Evolutionary conservation across 2,113 vertebrate genomes (phyloP), one percentile per base, ranked within the genome.

Genomic region (Gavialis gangeticus): DNA sequence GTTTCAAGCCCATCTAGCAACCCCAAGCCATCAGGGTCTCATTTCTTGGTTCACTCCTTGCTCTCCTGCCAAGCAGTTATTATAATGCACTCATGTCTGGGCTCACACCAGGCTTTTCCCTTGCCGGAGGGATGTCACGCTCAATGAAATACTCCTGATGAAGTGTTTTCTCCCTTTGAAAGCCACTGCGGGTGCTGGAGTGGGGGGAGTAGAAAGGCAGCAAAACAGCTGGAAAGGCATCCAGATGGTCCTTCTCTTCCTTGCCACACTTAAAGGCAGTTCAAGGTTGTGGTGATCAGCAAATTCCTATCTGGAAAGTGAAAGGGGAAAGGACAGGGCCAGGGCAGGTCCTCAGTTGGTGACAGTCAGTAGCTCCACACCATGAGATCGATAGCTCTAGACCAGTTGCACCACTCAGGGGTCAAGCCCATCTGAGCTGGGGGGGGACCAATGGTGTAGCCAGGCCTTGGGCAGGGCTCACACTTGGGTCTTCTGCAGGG

Each of bases 301-400:
- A 96, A 96, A 96, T 75, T 55, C 88, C 67, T 46, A 16, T 57
- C 28, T 56, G 69, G 58, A 22, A 67, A 90, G 82, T 0, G 79
- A 92, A 89, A 90, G 94, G 63, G 94, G 56, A 73, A 34, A 88
- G 84, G 84, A 73, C 62, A 71, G 85, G 46, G 89, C 93, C 92
- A 60, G 46, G 89, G 92, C 93, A 60, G 64, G 92, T 86, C 62
- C 1, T 0, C 63, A 56, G 83, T 1, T 2, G 84, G 58, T 58
- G 76, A 2, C 1, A 88, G 76, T 28, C 63, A 78, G 46, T 25
- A 59, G 66, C 64, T 18, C 59, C 13, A 0, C 4, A 76, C 28
- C 89, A 22, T 1, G 0, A 15, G 22, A 66, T 55, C 73, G 66
- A 12, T 19, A 79, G 83, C 91, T 84, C 82, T 84, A 3, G 60